Percentiles rank a stretch among this genome's conserved stretches.
Conservation (phyloP, 2,888 invertebrate genomes). For the Caenorhabditis wallacei region DNA sequence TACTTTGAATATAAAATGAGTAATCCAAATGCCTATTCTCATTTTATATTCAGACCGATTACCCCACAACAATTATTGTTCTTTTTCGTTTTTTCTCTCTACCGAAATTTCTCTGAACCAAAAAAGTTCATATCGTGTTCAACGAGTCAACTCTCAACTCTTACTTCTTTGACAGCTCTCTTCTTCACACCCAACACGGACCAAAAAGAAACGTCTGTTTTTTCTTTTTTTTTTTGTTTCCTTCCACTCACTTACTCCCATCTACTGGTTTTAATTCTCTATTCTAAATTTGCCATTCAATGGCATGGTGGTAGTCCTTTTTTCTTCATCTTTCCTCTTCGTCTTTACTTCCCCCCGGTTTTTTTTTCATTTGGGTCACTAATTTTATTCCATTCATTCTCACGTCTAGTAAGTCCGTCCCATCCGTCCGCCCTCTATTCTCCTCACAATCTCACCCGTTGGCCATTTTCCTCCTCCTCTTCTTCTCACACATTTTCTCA, state of each 20-base stretch:
- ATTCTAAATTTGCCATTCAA: slow-evolving; percentile 25
- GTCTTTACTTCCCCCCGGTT: not conserved
- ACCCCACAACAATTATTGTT: not conserved
- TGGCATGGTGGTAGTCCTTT: slow-evolving; percentile 17
- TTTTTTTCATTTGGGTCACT: slow-evolving; percentile 32
- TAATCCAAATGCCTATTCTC: too few species aligned
- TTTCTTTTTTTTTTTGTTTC: slow-evolving; percentile 25
- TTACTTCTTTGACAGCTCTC: slow-evolving; percentile 47
- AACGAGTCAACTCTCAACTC: slow-evolving; percentile 33
- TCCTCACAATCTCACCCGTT: slow-evolving; percentile 5
- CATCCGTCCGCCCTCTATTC: slow-evolving; percentile 14
- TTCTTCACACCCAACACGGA: slow-evolving; percentile 28
- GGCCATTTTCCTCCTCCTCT: not conserved
- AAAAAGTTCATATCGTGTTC: not conserved
- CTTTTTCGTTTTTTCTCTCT: not conserved
- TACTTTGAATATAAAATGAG: too few species aligned
- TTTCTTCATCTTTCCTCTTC: slow-evolving; percentile 28
- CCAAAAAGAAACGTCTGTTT: slow-evolving; percentile 26
- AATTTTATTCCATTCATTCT: slow-evolving; percentile 54
- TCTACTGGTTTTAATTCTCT: slow-evolving; percentile 21
- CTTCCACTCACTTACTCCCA: slow-evolving; percentile 1
- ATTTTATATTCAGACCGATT: too few species aligned
- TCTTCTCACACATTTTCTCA: not conserved
- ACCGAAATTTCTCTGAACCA: not conserved
- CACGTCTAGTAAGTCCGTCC: slow-evolving; percentile 38